These are phyloP conservation scores for Sebastiscus tertius DNA, from an alignment of 2,797 vertebrate species.

Conservation along the genomic window DNA sequence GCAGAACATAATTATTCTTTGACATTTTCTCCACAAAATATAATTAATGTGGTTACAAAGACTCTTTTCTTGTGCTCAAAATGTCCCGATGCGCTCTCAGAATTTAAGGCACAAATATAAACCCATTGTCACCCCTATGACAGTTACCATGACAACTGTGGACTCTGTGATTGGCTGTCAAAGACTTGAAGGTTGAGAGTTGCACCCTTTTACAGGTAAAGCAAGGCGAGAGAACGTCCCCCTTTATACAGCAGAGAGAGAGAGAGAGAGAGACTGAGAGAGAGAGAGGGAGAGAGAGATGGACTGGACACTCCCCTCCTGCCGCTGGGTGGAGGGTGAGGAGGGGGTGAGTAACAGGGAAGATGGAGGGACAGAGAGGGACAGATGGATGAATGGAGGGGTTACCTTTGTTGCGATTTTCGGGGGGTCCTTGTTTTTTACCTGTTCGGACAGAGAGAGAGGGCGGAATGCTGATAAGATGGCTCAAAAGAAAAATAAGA, in stretches of 20 bases:
- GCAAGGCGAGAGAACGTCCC: slow-evolving; percentile 86
- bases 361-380: slow-evolving; percentile 80
- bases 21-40: neutral
- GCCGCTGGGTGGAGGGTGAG: slow-evolving; percentile 84
- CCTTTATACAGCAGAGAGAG: slow-evolving; percentile 79
- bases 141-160: slow-evolving; percentile 26
- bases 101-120: neutral
- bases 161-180: slow-evolving; percentile 39
- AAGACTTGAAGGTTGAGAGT: slow-evolving; percentile 78
- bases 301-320: slow-evolving; percentile 81
- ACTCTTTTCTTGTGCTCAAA: neutral
- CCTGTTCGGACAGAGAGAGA: slow-evolving; percentile 99
- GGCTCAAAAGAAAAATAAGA: slow-evolving; percentile 83
- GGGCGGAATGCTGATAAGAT: slow-evolving; percentile 91
- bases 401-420: slow-evolving; percentile 99
- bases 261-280: slow-evolving; percentile 60
- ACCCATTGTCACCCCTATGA: neutral
- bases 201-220: slow-evolving; percentile 87
- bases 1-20: neutral
- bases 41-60: neutral
- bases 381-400: slow-evolving; percentile 87
- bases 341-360: slow-evolving; percentile 70
- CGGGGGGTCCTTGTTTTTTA: slow-evolving; percentile 99
- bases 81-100: neutral
- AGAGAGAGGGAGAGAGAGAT: slow-evolving; percentile 71